These are phyloP conservation scores for Centropus bengalensis DNA, from an alignment of 2,113 vertebrate species.

Conservation along the genomic window DNA sequence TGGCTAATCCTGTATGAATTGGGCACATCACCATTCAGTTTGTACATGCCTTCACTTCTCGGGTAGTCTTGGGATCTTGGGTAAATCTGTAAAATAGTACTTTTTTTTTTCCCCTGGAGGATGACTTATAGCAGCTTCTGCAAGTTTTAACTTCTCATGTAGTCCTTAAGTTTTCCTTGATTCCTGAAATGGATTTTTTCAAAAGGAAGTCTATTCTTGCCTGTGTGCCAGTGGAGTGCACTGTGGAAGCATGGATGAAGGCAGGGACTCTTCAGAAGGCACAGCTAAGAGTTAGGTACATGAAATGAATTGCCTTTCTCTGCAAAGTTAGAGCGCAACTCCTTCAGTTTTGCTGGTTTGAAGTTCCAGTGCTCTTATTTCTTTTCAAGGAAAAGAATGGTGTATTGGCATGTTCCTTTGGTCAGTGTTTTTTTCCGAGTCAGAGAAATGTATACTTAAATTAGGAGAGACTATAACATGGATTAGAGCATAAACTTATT, in stretches of 20 bases:
- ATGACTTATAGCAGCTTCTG: not conserved
- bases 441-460: not conserved
- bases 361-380: not conserved
- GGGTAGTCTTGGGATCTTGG: not conserved
- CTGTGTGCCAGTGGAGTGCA: constrained; percentile 43
- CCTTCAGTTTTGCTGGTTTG: not conserved
- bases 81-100: not conserved
- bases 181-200: not conserved
- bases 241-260: constrained; percentile 19
- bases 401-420: not conserved
- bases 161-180: not conserved
- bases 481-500: not conserved
- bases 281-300: not conserved
- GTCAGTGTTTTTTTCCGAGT: not conserved
- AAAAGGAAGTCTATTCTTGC: not conserved
- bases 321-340: not conserved
- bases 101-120: not conserved
- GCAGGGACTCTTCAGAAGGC: not conserved
- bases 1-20: fast-evolving
- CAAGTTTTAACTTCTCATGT: not conserved
- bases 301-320: not conserved
- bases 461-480: not conserved
- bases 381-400: not conserved
- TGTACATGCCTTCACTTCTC: not conserved
- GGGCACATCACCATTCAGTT: not conserved